Conservation (phyloP, 2,113 vertebrate species). For the Dolichallabes microphthalmus region DNA sequence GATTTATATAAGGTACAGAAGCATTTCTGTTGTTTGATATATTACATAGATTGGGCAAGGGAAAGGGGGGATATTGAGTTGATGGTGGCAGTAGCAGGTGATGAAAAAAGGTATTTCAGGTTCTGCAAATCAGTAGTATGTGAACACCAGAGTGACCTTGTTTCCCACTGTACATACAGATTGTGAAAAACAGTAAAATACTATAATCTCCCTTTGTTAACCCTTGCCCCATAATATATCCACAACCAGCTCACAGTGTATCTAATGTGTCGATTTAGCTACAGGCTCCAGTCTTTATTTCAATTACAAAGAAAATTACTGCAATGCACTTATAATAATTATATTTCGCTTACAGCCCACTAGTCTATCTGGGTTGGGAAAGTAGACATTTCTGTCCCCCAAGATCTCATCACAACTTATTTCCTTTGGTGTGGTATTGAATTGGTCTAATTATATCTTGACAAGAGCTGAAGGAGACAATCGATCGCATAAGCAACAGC, state of each 20-base stretch:
- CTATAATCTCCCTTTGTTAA: background rate
- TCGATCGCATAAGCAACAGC: slow-evolving; percentile 18
- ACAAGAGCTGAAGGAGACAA: slow-evolving; percentile 25
- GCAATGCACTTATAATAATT: background rate
- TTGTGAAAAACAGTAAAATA: background rate
- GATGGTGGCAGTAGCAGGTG: background rate
- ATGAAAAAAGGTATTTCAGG: background rate
- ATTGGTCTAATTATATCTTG: slow-evolving; percentile 42
- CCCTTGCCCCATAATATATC: background rate
- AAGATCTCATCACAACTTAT: background rate
- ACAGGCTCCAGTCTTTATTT: background rate
- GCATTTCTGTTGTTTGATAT: background rate
- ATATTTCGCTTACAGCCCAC: background rate
- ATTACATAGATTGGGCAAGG: background rate
- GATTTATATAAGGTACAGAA: background rate
- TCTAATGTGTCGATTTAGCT: background rate
- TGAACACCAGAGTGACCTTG: background rate
- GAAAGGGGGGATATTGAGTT: background rate
- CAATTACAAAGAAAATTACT: background rate
- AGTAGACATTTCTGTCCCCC: background rate
- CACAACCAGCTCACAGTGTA: background rate
- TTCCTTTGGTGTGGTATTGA: background rate
- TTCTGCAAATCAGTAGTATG: background rate
- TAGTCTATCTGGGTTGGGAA: background rate
- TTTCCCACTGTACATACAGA: background rate